Evolutionary conservation across 35 echinoderm and acorn worm genomes (phyloP).

Genomic region (Chiridota heheva): DNA sequence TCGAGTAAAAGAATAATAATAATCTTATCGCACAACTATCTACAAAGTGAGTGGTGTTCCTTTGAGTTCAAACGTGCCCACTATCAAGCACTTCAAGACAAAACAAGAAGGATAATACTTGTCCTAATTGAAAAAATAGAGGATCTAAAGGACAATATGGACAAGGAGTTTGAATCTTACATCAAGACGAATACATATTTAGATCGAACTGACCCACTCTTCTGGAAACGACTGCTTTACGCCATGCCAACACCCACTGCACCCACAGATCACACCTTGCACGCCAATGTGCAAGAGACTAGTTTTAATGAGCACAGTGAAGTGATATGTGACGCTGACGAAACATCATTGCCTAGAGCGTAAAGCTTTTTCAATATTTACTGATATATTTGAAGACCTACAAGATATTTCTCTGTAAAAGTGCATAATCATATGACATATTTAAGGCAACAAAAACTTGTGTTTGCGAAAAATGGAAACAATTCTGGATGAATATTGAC

Average conservation of each 20-base stretch:
- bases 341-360: too few relatives aligned
- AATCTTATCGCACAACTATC: slow-evolving; percentile 38
- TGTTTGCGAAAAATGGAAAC: too few relatives aligned
- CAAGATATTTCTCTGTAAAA: too few relatives aligned
- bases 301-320: too few relatives aligned
- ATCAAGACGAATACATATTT: slow-evolving; percentile 67
- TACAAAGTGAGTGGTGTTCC: slow-evolving; percentile 71
- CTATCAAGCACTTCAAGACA: slow-evolving; percentile 36
- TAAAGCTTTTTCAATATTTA: too few relatives aligned
- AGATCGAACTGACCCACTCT: slow-evolving; percentile 61
- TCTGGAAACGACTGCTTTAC: slow-evolving; percentile 64
- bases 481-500: too few relatives aligned
- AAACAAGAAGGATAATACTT: slow-evolving; percentile 37
- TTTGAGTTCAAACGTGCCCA: slow-evolving; percentile 67
- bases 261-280: too few relatives aligned
- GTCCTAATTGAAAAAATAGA: slow-evolving; percentile 52
- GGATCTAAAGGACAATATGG: slow-evolving; percentile 18
- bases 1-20: slow-evolving; percentile 45
- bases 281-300: too few relatives aligned
- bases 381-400: too few relatives aligned
- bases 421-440: too few relatives aligned
- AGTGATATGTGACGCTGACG: too few relatives aligned
- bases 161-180: slow-evolving; percentile 57
- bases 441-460: too few relatives aligned
- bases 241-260: slow-evolving; percentile 50